Conservation (phyloP, 2,888 invertebrate genomes). For the Hedya salicella region DNA sequence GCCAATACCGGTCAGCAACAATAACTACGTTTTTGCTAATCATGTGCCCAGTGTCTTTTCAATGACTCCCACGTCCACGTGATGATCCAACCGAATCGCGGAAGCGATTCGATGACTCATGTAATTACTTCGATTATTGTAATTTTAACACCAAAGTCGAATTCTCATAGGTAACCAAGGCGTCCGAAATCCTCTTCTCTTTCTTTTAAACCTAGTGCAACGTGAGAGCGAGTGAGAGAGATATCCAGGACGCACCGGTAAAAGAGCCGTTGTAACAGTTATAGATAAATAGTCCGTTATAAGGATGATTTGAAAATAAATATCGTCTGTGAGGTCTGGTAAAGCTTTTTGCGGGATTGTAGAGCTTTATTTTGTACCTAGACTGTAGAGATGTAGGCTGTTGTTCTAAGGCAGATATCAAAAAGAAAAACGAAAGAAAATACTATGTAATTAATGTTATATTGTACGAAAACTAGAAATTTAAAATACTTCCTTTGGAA, state of each 20-base stretch:
- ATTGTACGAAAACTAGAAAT: no score
- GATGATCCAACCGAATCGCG: constrained; percentile 47
- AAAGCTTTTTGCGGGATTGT: neutral
- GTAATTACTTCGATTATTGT: constrained; percentile 43
- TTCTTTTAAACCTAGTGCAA: constrained; percentile 6
- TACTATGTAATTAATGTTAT: no score
- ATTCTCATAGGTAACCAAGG: constrained; percentile 14
- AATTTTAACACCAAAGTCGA: constrained; percentile 31
- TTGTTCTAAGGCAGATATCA: no score
- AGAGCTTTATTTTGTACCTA: neutral
- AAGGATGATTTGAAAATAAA: constrained; percentile 33
- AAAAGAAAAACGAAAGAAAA: no score
- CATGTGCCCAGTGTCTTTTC: constrained; percentile 44
- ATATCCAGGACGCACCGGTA: constrained; percentile 23
- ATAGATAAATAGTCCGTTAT: constrained; percentile 31
- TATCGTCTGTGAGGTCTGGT: neutral
- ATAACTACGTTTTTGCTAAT: constrained; percentile 24
- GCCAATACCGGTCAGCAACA: neutral
- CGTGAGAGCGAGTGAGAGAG: constrained; percentile 4
- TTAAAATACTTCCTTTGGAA: no score
- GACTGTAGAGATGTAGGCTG: neutral
- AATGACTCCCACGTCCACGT: constrained; percentile 49
- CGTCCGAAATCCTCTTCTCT: neutral
- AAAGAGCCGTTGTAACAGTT: constrained; percentile 34
- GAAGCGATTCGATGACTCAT: constrained; percentile 47